These are phyloP conservation scores for Alloscopus bannaensis DNA, from an alignment of 2,888 invertebrate species.

Conservation along the genomic window DNA sequence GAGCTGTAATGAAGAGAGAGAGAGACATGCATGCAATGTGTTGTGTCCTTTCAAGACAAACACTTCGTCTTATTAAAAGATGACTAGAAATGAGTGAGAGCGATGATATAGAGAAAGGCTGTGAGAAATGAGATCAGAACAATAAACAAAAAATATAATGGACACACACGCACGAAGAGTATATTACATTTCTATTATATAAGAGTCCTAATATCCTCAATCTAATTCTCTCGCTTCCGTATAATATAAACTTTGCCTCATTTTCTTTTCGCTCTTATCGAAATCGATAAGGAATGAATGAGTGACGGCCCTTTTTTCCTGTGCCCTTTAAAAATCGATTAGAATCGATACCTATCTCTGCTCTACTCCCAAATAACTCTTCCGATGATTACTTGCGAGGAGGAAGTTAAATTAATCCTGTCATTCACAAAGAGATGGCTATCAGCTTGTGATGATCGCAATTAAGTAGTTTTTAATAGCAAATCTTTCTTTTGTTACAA, in stretches of 20 bases:
- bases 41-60: not conserved
- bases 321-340: not conserved
- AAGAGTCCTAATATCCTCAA: slow-evolving; percentile 3
- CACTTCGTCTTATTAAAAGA: not conserved
- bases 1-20: too few relatives aligned
- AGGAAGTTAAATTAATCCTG: too few relatives aligned
- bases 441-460: not conserved
- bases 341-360: too few relatives aligned
- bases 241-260: not conserved
- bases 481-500: not conserved
- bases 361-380: too few relatives aligned
- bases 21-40: not conserved
- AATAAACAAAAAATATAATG: too few relatives aligned
- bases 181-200: not conserved
- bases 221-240: slow-evolving; percentile 3
- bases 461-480: not conserved
- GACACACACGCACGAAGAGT: not conserved
- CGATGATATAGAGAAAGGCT: not conserved
- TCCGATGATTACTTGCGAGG: too few relatives aligned
- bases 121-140: slow-evolving; percentile 10
- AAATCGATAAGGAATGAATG: not conserved
- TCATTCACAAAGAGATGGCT: not conserved
- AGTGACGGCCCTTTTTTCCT: not conserved
- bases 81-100: not conserved
- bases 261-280: not conserved